Evolutionary conservation across 2,797 vertebrate species (phyloP).

Genomic region (Girardinus metallicus): DNA sequence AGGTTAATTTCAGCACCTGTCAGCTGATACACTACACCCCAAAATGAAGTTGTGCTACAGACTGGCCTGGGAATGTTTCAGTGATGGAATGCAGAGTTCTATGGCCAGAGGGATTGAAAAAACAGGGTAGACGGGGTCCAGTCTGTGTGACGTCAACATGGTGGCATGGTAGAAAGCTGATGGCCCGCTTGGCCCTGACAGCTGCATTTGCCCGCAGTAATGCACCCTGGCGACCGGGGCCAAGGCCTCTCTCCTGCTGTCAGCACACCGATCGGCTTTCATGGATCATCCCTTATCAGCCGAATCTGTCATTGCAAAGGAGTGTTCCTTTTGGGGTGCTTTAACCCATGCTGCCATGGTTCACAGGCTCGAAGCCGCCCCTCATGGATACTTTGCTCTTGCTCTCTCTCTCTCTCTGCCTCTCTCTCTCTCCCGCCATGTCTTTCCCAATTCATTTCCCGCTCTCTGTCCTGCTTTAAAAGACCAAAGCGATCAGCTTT

Average conservation of each 20-base stretch:
- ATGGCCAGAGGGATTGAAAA: slow-evolving; percentile 55
- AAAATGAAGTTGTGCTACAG: slow-evolving; percentile 74
- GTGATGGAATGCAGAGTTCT: slow-evolving; percentile 72
- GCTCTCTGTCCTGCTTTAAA: slow-evolving; percentile 50
- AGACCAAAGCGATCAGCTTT: slow-evolving; percentile 57
- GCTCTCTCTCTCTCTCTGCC: slow-evolving; percentile 45
- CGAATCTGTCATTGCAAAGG: slow-evolving; percentile 82
- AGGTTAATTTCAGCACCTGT: slow-evolving; percentile 78
- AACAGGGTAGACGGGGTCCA: slow-evolving; percentile 54
- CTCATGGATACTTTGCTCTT: slow-evolving; percentile 66
- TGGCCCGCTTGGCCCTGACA: slow-evolving; percentile 77
- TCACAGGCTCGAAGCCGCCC: slow-evolving; percentile 64
- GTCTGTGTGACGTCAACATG: slow-evolving; percentile 73
- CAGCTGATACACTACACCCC: slow-evolving; percentile 55
- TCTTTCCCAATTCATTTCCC: slow-evolving; percentile 48
- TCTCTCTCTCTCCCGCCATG: slow-evolving; percentile 42
- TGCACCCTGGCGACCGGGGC: slow-evolving; percentile 68
- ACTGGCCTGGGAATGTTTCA: slow-evolving; percentile 70
- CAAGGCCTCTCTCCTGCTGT: slow-evolving; percentile 79
- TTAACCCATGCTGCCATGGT: slow-evolving; percentile 75
- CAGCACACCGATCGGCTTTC: slow-evolving; percentile 80
- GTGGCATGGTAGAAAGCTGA: slow-evolving; percentile 73
- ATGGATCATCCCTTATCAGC: slow-evolving; percentile 80
- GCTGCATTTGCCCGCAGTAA: slow-evolving; percentile 78
- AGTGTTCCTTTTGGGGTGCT: slow-evolving; percentile 72